Evolutionary conservation across 1,140 invertebrate species (phyloP), one percentile per base, ranked within the genome.

Genomic region (Eubasilissa regina): DNA sequence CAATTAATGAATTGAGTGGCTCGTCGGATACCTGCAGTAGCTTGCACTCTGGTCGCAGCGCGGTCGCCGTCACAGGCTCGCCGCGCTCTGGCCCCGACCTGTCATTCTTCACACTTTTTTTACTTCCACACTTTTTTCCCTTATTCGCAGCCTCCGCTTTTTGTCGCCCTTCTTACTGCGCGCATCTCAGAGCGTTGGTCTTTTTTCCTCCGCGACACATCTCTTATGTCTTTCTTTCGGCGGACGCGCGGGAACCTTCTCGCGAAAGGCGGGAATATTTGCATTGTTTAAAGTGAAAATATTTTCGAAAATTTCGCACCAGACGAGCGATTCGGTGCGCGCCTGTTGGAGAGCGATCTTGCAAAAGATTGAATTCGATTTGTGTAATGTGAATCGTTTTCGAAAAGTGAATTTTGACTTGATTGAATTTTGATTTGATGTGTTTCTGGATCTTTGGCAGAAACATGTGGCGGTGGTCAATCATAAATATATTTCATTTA

Each of bases 31-130:
- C 10, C 25, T n/a, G n/a, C n/a, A n/a, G n/a, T n/a, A n/a, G n/a
- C 56, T 21, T 3, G 19, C 10, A 4, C 4, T 15, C 56, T 60
- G 19, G 56, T 60, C 56, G 17, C 56, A 4, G 9, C 13, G 48
- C 48, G 48, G n/a, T n/a, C 3, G 48, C 48, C n/a, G 48, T 51
- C 56, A 60, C 9, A 10, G 19, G 70, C 66, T 21, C 56, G 77
- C 78, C 55, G 75, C 77, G 66, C 77, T 79, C 77, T 73, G 75
- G 81, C 81, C 81, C 77, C 56, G 78, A 48, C 81, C 76, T 82
- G 81, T 82, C 81, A 82, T 80, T 80, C 77, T 76, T 82, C 81
- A 82, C 81, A 79, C 78, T 82, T 82, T 82, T 82, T 82, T 79
- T 82, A 56, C 75, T 35, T 72, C 76, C 78, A 77, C 78, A 77